phyloP scores from a whole-genome alignment of 2,888 invertebrate species.

The Pollenia angustigena region DNA sequence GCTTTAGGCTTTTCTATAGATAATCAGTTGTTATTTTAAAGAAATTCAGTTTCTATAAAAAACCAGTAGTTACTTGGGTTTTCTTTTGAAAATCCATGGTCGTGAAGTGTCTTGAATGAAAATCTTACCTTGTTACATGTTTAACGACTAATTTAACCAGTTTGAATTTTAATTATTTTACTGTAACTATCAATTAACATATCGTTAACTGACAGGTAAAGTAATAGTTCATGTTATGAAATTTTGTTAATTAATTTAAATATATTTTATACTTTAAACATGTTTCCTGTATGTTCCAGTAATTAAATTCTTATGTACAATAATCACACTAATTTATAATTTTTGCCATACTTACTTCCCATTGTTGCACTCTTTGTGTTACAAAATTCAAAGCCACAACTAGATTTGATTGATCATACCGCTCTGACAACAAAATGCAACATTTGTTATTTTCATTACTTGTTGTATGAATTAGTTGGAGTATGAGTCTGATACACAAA shows the following conservation, averaged over 20 bases:
- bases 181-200: no score
- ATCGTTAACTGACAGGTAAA: neutral
- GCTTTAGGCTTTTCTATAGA: no score
- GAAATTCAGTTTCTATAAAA: no score
- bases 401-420: conserved; percentile 70
- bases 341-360: neutral
- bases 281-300: conserved; percentile 47
- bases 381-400: conserved; percentile 32
- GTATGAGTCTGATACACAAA: conserved; percentile 13
- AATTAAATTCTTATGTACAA: conserved; percentile 68
- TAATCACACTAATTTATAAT: conserved; percentile 64
- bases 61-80: no score
- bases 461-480: conserved; percentile 9
- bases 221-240: neutral
- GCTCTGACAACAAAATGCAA: conserved; percentile 63
- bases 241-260: conserved; percentile 29
- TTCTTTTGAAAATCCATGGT: no score
- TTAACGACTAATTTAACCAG: no score
- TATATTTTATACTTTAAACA: conserved; percentile 42
- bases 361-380: neutral
- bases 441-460: conserved; percentile 63
- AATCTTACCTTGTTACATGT: no score
- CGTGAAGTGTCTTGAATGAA: no score
- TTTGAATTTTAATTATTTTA: no score
- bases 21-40: no score